Conservation (phyloP, 1,140 invertebrate species). For the Trachelipus rathkii region DNA sequence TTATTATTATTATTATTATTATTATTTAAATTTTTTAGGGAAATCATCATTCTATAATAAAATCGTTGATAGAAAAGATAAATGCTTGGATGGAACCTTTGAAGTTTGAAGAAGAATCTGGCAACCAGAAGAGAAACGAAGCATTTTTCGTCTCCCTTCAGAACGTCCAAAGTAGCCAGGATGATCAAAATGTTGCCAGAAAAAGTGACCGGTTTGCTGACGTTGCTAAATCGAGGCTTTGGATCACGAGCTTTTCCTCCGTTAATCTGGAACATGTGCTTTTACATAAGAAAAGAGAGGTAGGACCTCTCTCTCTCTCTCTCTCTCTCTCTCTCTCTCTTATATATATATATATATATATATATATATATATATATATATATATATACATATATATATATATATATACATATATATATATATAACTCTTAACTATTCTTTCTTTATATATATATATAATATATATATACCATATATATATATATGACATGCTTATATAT, state of each 20-base stretch:
- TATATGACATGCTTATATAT: too few species aligned
- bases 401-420: not conserved
- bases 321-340: not conserved
- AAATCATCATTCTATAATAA: not conserved
- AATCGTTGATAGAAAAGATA: not conserved
- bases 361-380: slow-evolving; percentile 1
- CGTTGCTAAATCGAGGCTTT: not conserved
- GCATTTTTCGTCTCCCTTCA: not conserved
- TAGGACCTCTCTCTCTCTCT: not conserved
- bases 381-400: not conserved
- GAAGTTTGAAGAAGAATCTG: not conserved
- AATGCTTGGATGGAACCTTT: not conserved
- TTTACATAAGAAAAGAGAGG: slow-evolving; percentile 19
- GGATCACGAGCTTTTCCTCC: slow-evolving; percentile 14
- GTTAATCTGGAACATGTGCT: slow-evolving; percentile 24
- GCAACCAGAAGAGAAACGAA: not conserved
- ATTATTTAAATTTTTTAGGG: too few species aligned
- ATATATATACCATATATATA: too few species aligned
- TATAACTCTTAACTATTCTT: too few species aligned
- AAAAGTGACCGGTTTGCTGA: not conserved
- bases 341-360: not conserved
- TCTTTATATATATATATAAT: too few species aligned
- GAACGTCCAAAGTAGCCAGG: not conserved
- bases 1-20: too few species aligned
- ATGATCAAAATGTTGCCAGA: not conserved